Base-by-base conservation (phyloP, 2,797 vertebrate species). In the Oreochromis mossambicus region DNA sequence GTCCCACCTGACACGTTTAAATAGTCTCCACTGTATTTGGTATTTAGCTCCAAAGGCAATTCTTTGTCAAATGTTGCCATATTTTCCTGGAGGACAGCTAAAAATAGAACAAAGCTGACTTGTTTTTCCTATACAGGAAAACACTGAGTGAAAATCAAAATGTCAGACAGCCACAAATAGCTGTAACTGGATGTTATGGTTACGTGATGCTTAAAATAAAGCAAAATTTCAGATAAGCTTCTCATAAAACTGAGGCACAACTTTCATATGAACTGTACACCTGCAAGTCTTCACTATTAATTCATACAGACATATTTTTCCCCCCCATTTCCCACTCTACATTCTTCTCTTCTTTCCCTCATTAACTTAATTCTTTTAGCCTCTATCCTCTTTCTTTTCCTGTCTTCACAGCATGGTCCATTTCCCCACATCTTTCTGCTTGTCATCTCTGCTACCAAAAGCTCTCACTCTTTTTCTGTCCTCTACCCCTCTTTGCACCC, bases 381-480 rank as follows among this genome's bases (percentile, higher is more conserved):
- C 24, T 86, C 38, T 26, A 10, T 77, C 21, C 8, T 38, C 43
- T 48, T 51, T 81, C 46, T 66, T 43, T 85, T 19, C 81, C 54
- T 81, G 43, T 85, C 41, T 36, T 89, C 56, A 2, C 41, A 32
- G 29, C 80, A 90, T 8, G 86, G 56, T 66, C 86, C 70, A 79
- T 91, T 88, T 91, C 66, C 78, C 48, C 80, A 63, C 58, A 63
- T 91, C 66, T 83, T 50, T 61, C 61, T 41, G 48, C 78, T 78
- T 78, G 83, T 91, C 89, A 87, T 78, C 76, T 85, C 86, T 3
- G 21, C 58, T 88, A 75, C 29, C 6, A 43, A 81, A 85, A 83
- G 38, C 75, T 54, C 79, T 88, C 87, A 82, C 68, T 88, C 83
- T 85, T 61, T 56, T 29, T 24, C 63, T 15, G 32, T 50, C 82